Percentiles rank a stretch among this genome's conserved stretches.
These are phyloP conservation scores for Pseudorhiza aurosa DNA, from an alignment of 30 jellyfish, hydroid and myxozoan species.

Conservation along the genomic window DNA sequence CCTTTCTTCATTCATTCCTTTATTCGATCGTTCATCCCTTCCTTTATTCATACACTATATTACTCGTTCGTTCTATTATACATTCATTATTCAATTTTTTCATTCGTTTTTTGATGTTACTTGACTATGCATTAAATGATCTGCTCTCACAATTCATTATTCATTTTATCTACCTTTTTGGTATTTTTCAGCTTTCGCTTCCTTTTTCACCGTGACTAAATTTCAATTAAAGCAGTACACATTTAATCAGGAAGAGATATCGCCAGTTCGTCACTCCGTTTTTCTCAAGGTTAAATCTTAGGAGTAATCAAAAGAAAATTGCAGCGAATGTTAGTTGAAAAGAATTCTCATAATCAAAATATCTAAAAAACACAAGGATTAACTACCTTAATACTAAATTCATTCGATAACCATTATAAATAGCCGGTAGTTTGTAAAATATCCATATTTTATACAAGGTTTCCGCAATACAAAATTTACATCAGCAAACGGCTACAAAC, in stretches of 20 bases:
- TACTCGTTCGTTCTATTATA: not conserved
- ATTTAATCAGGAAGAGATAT: too few relatives aligned
- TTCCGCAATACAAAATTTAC: conserved; percentile 59
- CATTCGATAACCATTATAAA: conserved; percentile 47
- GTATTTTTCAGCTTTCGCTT: too few relatives aligned
- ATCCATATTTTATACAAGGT: conserved; percentile 47
- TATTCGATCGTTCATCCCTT: too few relatives aligned
- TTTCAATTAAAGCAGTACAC: too few relatives aligned
- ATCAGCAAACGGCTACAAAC: conserved; percentile 28
- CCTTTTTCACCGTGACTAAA: too few relatives aligned
- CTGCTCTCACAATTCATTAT: not conserved
- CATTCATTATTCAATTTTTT: not conserved
- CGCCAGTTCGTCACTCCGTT: too few relatives aligned
- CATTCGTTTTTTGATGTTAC: not conserved
- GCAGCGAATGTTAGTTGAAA: not conserved
- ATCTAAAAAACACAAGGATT: not conserved
- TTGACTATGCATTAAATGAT: not conserved
- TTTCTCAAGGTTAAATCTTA: too few relatives aligned
- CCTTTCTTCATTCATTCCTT: not conserved
- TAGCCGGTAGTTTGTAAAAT: conserved; percentile 57
- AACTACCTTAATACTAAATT: conserved; percentile 22
- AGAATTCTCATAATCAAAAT: conserved; percentile 6
- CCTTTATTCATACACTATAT: not conserved
- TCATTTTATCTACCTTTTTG: not conserved
- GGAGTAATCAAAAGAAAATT: too few relatives aligned